Percentiles rank a stretch among this genome's conserved stretches.
Evolutionary conservation across 2,113 vertebrate genomes (phyloP).

Genomic region (Anarrhichthys ocellatus): DNA sequence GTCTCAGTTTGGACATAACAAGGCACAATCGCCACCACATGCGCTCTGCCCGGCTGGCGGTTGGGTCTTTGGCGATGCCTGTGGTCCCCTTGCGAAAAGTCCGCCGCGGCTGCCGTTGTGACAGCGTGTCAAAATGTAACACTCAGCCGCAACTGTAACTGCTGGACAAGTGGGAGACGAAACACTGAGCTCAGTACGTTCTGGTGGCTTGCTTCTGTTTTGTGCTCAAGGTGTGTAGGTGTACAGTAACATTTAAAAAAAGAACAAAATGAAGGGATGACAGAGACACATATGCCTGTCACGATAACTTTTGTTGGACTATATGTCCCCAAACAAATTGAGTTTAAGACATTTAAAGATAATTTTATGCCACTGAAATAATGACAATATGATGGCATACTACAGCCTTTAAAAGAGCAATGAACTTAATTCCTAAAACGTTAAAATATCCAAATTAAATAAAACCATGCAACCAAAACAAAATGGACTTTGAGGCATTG

Average conservation of each 20-base stretch:
- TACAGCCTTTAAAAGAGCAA: no score
- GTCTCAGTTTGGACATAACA: slow-evolving; percentile 76
- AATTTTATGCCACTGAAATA: no score
- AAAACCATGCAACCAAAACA: no score
- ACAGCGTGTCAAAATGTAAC: slow-evolving; percentile 66
- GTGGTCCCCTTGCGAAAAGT: slow-evolving; percentile 28
- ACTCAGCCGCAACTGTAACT: slow-evolving; percentile 19
- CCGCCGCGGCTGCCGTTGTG: slow-evolving; percentile 41
- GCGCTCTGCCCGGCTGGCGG: slow-evolving; percentile 27
- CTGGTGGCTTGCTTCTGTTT: not conserved
- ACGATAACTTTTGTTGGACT: not conserved
- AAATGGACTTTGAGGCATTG: no score
- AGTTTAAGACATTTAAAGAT: no score
- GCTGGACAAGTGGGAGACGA: slow-evolving; percentile 32
- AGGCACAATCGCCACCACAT: slow-evolving; percentile 50
- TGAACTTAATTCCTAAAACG: no score
- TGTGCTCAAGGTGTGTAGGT: not conserved
- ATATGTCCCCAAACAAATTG: not conserved
- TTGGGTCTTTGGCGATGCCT: slow-evolving; percentile 32
- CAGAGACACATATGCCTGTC: not conserved
- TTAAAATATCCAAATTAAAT: no score
- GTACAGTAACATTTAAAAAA: not conserved
- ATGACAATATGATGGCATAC: no score
- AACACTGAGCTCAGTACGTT: not conserved
- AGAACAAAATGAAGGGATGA: not conserved